Conservation (phyloP, 2,797 vertebrate species). For the Bradypodion pumilum region DNA sequence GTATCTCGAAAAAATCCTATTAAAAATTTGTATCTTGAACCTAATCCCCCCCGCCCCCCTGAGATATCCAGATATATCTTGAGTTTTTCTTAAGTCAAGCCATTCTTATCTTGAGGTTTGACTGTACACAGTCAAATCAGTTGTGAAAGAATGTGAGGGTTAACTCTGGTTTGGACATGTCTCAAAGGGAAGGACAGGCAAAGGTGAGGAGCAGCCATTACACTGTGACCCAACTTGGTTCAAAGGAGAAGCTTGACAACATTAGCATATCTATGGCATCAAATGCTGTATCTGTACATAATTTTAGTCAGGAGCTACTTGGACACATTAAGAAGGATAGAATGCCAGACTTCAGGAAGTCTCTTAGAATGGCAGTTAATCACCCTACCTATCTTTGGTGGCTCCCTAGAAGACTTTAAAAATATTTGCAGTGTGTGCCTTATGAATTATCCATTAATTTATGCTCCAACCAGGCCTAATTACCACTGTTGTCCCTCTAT, state of each 20-base stretch:
- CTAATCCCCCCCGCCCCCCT: no score
- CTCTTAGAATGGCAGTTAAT: no score
- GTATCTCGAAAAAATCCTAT: no score
- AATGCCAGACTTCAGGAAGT: neutral
- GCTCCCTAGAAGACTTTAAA: no score
- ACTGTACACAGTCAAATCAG: no score
- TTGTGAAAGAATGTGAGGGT: neutral
- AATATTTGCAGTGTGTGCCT: neutral
- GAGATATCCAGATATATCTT: no score
- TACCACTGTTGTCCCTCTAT: conserved; percentile 82
- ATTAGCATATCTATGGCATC: neutral
- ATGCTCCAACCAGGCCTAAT: neutral
- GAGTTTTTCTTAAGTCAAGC: no score
- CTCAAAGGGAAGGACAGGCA: neutral
- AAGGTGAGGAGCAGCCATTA: neutral
- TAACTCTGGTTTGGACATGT: neutral
- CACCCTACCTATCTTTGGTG: no score
- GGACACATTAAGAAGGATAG: no score
- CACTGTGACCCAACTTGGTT: neutral
- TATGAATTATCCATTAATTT: neutral
- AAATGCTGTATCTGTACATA: neutral
- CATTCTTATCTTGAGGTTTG: no score
- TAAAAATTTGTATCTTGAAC: no score
- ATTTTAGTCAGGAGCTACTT: neutral
- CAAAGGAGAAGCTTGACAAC: neutral